These are phyloP conservation scores for Drosophila bocqueti DNA, from an alignment of 1,140 invertebrate genomes.

Conservation along the genomic window DNA sequence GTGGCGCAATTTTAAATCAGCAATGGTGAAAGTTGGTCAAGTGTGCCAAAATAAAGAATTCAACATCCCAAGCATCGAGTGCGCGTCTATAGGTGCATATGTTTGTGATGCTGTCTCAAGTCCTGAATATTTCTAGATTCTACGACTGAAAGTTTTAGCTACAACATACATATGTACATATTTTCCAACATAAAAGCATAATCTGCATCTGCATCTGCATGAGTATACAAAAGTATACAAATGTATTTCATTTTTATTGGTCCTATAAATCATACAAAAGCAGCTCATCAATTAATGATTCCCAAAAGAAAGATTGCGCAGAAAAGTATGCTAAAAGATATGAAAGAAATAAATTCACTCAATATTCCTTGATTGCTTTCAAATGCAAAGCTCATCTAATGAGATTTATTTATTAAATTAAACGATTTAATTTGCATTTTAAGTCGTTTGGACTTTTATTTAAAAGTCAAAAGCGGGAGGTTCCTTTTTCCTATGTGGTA, in stretches of 20 bases:
- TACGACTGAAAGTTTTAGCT: too few species aligned
- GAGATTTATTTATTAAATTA: too few species aligned
- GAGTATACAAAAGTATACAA: background rate
- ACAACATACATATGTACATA: too few species aligned
- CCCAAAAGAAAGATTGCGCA: too few species aligned
- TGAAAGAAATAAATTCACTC: background rate
- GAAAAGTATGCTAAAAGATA: constrained; percentile 2
- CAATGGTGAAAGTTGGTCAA: constrained; percentile 73
- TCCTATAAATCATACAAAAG: background rate
- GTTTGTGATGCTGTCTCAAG: constrained; percentile 3
- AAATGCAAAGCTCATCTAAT: too few species aligned
- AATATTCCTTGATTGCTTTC: background rate
- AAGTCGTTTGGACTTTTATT: too few species aligned
- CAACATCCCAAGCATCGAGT: constrained; percentile 15
- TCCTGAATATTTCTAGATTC: background rate
- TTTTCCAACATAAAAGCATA: background rate
- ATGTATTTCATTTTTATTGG: background rate
- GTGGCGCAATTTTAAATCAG: constrained; percentile 57
- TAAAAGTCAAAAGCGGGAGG: too few species aligned
- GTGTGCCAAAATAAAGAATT: constrained; percentile 76
- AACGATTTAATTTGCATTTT: too few species aligned
- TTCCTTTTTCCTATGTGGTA: too few species aligned
- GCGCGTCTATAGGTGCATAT: constrained; percentile 12
- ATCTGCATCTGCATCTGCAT: too few species aligned
- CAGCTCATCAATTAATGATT: background rate